phyloP scores from a whole-genome alignment of 2,888 invertebrate species.

The Cryptophagus acutangulus region DNA sequence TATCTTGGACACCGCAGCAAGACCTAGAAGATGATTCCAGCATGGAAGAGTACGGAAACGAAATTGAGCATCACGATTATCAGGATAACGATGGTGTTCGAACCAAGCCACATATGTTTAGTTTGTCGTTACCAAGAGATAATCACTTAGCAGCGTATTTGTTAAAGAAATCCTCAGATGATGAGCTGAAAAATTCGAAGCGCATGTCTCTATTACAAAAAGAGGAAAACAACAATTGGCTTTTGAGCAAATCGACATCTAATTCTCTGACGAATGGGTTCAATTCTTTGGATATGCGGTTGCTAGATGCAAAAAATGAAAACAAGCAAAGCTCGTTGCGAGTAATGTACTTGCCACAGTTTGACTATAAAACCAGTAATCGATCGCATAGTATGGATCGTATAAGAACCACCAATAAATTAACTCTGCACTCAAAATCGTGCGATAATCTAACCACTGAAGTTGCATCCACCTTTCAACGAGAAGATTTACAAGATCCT shows the following conservation, averaged over 20 bases:
- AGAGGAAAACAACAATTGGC: slow-evolving; percentile 66
- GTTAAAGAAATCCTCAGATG: slow-evolving; percentile 41
- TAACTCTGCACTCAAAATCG: slow-evolving; percentile 46
- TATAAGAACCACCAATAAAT: slow-evolving; percentile 15
- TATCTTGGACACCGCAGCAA: slow-evolving; percentile 80
- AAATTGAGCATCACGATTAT: slow-evolving; percentile 20
- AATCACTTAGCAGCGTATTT: slow-evolving; percentile 48
- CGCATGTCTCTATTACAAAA: slow-evolving; percentile 42
- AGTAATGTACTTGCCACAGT: slow-evolving; percentile 72
- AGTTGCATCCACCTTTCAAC: slow-evolving; percentile 26
- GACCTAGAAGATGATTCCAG: slow-evolving; percentile 60
- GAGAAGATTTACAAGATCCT: slow-evolving; percentile 44
- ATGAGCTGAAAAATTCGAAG: slow-evolving; percentile 59
- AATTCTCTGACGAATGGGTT: slow-evolving; percentile 66
- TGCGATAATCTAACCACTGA: slow-evolving; percentile 47
- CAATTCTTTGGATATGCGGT: slow-evolving; percentile 39
- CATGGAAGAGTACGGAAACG: slow-evolving; percentile 38
- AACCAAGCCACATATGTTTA: slow-evolving; percentile 60
- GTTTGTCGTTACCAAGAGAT: slow-evolving; percentile 70
- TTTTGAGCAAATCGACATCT: slow-evolving; percentile 73
- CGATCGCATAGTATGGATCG: slow-evolving; percentile 25
- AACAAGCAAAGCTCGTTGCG: slow-evolving; percentile 41
- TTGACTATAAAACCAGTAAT: slow-evolving; percentile 22
- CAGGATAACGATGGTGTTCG: slow-evolving; percentile 16
- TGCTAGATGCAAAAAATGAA: slow-evolving; percentile 30